phyloP scores from a whole-genome alignment of 2,797 vertebrate genomes.

The Oreonectes daqikongensis region DNA sequence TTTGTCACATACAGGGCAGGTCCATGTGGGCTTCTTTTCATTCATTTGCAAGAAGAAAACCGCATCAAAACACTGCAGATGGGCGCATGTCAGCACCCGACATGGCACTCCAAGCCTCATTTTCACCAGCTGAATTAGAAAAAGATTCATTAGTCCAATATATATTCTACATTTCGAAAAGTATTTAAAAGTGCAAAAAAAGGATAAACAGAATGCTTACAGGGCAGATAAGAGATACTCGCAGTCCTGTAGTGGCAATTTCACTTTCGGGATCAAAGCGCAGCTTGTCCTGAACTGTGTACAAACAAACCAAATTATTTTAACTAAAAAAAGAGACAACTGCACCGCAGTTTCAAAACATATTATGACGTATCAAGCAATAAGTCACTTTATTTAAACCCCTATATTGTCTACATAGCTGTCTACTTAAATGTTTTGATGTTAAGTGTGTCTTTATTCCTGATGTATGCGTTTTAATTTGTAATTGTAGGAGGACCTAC shows the following conservation, averaged over 20 bases:
- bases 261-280: slow-evolving; percentile 97
- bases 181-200: neutral
- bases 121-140: slow-evolving; percentile 88
- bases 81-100: slow-evolving; percentile 93
- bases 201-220: slow-evolving; percentile 73
- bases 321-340: no score
- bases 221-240: slow-evolving; percentile 98
- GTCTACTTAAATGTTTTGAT: neutral
- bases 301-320: neutral
- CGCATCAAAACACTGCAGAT: slow-evolving; percentile 97
- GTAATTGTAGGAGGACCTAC: neutral
- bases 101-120: slow-evolving; percentile 96
- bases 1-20: slow-evolving; percentile 97
- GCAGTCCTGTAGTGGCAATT: slow-evolving; percentile 94
- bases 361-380: no score
- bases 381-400: no score
- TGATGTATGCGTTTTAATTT: neutral
- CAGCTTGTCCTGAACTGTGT: slow-evolving; percentile 93
- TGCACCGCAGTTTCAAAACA: no score
- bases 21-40: slow-evolving; percentile 99
- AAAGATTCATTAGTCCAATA: neutral
- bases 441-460: neutral
- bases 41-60: slow-evolving; percentile 99
- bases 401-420: no score
- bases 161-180: neutral